phyloP scores from a whole-genome alignment of 1,140 invertebrate species.

The Pemphigus obesinymphae region DNA sequence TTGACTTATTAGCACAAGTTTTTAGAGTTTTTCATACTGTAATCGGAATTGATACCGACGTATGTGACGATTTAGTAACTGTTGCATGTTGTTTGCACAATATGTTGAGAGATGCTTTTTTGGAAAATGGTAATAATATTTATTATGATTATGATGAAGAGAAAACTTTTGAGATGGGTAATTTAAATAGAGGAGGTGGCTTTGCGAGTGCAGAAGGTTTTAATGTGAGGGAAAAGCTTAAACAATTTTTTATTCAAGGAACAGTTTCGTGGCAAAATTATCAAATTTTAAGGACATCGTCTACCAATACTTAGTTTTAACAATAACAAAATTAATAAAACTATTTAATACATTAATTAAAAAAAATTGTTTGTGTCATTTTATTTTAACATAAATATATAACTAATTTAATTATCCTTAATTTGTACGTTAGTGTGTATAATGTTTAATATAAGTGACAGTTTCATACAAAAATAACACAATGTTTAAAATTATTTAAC shows the following conservation, averaged over 20 bases:
- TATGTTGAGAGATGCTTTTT: background rate
- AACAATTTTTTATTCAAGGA: constrained; percentile 17
- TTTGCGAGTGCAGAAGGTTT: constrained; percentile 3
- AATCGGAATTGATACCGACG: constrained; percentile 47
- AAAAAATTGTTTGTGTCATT: no score
- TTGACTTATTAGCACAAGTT: constrained; percentile 53
- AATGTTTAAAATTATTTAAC: background rate
- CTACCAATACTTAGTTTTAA: background rate
- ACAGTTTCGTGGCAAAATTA: background rate
- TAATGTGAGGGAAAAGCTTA: background rate
- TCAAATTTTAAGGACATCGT: background rate
- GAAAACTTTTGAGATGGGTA: background rate
- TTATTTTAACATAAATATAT: no score
- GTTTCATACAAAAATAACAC: background rate
- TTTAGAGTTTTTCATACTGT: constrained; percentile 51
- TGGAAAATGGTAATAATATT: constrained; percentile 1
- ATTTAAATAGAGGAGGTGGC: background rate
- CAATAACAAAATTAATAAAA: no score
- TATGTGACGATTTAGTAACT: constrained; percentile 46
- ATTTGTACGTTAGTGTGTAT: no score
- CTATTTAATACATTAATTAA: no score
- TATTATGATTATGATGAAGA: background rate
- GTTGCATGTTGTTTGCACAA: constrained; percentile 48
- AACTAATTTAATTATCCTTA: no score
- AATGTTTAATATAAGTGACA: background rate